Percentiles rank a stretch among this genome's conserved stretches.
These are phyloP conservation scores for Enteromius thamalakanensis DNA, from an alignment of 2,797 vertebrate species.

Conservation along the genomic window DNA sequence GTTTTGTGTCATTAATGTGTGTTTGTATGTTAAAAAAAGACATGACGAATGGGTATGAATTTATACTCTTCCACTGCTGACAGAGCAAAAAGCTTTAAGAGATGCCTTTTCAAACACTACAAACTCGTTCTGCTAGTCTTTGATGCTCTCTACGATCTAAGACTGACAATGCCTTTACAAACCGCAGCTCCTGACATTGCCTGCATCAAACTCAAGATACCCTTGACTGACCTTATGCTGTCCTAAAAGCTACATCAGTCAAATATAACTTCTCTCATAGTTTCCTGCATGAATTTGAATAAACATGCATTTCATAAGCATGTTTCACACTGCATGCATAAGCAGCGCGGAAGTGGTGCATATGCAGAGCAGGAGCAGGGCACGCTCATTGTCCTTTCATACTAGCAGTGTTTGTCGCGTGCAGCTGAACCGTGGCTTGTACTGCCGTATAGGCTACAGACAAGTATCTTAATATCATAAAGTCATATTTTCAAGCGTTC, in stretches of 20 bases:
- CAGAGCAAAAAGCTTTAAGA: neutral
- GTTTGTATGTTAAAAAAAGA: neutral
- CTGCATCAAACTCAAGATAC: neutral
- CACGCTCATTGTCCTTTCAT: too few relatives aligned
- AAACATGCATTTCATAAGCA: neutral
- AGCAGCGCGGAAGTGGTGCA: too few relatives aligned
- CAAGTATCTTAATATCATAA: too few relatives aligned
- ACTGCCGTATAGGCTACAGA: too few relatives aligned
- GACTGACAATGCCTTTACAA: constrained; percentile 1
- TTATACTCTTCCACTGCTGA: constrained; percentile 6
- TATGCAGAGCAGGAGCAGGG: too few relatives aligned
- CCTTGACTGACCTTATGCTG: constrained; percentile 2
- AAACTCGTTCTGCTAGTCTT: constrained; percentile 16
- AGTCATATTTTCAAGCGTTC: too few relatives aligned
- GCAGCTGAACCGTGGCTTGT: too few relatives aligned
- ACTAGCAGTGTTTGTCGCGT: too few relatives aligned
- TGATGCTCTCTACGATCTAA: neutral
- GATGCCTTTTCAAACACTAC: neutral
- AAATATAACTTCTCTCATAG: neutral
- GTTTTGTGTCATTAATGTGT: neutral
- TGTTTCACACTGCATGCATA: too few relatives aligned
- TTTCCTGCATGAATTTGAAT: neutral
- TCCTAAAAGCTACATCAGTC: neutral
- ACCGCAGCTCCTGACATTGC: neutral
- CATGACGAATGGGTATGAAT: neutral